Evolutionary conservation across 2,888 invertebrate species (phyloP).

Genomic region (Liodrosophila aerea): DNA sequence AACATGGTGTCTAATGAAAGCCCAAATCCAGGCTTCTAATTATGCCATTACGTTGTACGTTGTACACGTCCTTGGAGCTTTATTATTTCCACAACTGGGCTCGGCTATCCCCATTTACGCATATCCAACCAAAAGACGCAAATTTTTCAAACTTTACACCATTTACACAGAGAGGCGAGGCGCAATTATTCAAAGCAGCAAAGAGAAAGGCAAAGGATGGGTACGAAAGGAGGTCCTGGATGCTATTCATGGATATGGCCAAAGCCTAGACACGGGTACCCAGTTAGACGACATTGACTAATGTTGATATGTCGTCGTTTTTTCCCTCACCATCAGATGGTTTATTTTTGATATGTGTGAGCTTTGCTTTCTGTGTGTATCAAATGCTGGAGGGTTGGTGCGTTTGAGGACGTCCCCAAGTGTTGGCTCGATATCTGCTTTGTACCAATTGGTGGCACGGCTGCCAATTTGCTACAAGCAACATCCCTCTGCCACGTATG

Average conservation of each 20-base stretch:
- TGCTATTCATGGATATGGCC: constrained; percentile 27
- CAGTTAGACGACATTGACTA: constrained; percentile 73
- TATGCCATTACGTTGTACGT: background rate
- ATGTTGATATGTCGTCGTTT: constrained; percentile 71
- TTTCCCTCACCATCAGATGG: constrained; percentile 36
- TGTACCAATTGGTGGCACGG: constrained; percentile 60
- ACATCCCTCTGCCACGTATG: constrained; percentile 24
- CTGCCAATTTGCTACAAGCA: constrained; percentile 47
- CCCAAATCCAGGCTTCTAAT: too few species aligned
- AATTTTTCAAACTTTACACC: constrained; percentile 74
- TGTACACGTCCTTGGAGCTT: background rate
- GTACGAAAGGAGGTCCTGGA: background rate
- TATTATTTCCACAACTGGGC: constrained; percentile 1
- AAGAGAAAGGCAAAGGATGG: constrained; percentile 14
- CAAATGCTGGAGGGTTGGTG: constrained; percentile 20
- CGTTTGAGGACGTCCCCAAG: constrained; percentile 26
- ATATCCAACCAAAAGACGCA: constrained; percentile 47
- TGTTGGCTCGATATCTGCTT: constrained; percentile 57
- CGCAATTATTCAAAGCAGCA: constrained; percentile 64
- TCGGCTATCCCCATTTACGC: constrained; percentile 9
- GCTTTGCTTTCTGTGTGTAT: constrained; percentile 42
- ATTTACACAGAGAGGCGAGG: constrained; percentile 36
- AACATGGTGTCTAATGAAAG: too few species aligned
- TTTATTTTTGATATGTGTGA: constrained; percentile 70
- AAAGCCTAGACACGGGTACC: constrained; percentile 68